Evolutionary conservation across 2,888 invertebrate genomes (phyloP), one percentile per base, ranked within the genome.

Genomic region (Pseudococcus longispinus): DNA sequence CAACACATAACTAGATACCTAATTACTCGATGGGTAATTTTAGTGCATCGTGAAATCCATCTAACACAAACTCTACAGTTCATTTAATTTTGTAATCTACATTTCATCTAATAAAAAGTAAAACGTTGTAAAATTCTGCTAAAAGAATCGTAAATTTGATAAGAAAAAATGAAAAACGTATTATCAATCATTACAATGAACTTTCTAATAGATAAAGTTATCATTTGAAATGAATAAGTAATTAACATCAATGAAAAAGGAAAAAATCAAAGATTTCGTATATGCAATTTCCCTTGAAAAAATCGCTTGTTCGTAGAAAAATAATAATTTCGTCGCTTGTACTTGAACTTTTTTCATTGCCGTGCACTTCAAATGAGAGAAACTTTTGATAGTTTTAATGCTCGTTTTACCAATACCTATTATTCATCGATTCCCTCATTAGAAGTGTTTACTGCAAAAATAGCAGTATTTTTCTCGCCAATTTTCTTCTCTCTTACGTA

Each of bases 331-430:
- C 11, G 70, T 70, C 15, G 26, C 29, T 29, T 29, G 70, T 70
- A 32, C 70, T 70, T 70, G 70, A 70, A 70, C 18, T 29, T 70
- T 70, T 70, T 70, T 70, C 70, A 70, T 70, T 70, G 60, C 23
- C 60, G 29, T 18, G 37, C 29, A 29, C 2, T 15, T 20, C 15
- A 20, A 55, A 6, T 9, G 23, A 9, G 8, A 60, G 60, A 60
- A 9, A 55, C 55, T 55, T 18, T 55, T 55, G 55, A 2, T 55
- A 20, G 55, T 6, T n/a, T 55, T 4, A n/a, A 18, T n/a, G n/a
- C 23, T 60, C 9, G 9, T 60, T 23, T 70, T 18, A 9, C 29
- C 18, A n/a, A n/a, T n/a, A n/a, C n/a, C 0, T 70, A 70, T 29
- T 70, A 70, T 70, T 70, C 70, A 70, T 70, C 70, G 18, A 70